Conservation (phyloP, 2,888 invertebrate genomes). For the Seira sanloemensis region DNA sequence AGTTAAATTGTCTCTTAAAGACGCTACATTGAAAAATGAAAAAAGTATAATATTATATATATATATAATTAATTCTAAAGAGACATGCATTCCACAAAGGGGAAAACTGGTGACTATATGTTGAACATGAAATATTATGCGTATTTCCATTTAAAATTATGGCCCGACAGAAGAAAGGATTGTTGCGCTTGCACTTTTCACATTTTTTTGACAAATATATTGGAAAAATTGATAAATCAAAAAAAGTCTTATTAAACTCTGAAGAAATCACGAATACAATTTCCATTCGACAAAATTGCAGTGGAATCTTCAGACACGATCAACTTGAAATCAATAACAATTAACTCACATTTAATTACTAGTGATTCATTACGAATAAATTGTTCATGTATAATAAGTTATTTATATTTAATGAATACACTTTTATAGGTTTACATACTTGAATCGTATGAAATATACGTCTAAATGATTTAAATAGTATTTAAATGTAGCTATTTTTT, state of each 20-base stretch:
- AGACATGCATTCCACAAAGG: no score
- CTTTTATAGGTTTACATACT: not conserved
- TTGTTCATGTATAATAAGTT: no score
- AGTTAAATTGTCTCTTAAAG: no score
- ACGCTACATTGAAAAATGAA: not conserved
- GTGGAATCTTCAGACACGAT: not conserved
- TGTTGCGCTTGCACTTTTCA: conserved; percentile 4
- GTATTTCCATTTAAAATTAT: not conserved
- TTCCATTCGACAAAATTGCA: not conserved
- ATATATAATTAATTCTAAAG: not conserved
- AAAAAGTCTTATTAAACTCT: not conserved
- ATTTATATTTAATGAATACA: no score
- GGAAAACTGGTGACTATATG: not conserved
- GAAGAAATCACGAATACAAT: not conserved
- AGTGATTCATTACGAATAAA: conserved; percentile 3
- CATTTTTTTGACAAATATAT: no score
- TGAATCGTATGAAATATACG: not conserved
- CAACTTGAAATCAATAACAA: not conserved
- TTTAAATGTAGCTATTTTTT: conserved; percentile 19
- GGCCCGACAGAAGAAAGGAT: not conserved
- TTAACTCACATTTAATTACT: not conserved
- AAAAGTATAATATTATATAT: not conserved
- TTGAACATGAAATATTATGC: not conserved
- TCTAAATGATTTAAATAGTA: not conserved
- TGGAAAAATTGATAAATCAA: no score